Evolutionary conservation across 2,113 vertebrate species (phyloP).

Genomic region (Pelusios castaneus): DNA sequence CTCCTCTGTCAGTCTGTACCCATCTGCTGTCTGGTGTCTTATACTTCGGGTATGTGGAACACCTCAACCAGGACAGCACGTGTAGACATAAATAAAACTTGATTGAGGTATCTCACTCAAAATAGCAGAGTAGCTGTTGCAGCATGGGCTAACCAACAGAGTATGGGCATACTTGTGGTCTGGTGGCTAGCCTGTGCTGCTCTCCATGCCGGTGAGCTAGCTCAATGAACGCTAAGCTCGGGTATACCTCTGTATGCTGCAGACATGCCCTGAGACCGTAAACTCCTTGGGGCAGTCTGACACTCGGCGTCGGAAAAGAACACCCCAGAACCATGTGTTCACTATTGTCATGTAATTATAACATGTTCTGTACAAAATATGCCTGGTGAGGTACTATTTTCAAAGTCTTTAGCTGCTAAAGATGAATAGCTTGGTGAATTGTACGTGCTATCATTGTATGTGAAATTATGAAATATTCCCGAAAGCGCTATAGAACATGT

Average conservation of each 20-base stretch:
- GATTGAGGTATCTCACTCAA: too few relatives aligned
- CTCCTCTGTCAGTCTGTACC: not conserved
- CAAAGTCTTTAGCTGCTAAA: too few relatives aligned
- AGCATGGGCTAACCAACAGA: not conserved
- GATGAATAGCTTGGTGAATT: too few relatives aligned
- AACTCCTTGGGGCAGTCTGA: too few relatives aligned
- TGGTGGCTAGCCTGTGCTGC: not conserved
- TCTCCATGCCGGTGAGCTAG: not conserved
- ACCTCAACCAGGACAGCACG: not conserved
- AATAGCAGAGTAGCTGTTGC: not conserved
- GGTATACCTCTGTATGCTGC: not conserved
- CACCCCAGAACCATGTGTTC: too few relatives aligned
- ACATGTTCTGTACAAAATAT: too few relatives aligned
- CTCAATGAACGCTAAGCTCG: not conserved
- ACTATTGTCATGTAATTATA: too few relatives aligned
- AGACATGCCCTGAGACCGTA: not conserved
- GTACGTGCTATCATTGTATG: too few relatives aligned
- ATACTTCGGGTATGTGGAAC: not conserved
- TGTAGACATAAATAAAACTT: not conserved
- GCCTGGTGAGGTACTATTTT: too few relatives aligned
- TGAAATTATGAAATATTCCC: too few relatives aligned
- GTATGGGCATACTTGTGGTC: not conserved
- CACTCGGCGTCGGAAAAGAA: too few relatives aligned
- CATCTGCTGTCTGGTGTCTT: not conserved
- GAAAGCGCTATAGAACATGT: too few relatives aligned